These are phyloP conservation scores for Conistra vaccinii DNA, from an alignment of 2,888 invertebrate species.

Conservation along the genomic window DNA sequence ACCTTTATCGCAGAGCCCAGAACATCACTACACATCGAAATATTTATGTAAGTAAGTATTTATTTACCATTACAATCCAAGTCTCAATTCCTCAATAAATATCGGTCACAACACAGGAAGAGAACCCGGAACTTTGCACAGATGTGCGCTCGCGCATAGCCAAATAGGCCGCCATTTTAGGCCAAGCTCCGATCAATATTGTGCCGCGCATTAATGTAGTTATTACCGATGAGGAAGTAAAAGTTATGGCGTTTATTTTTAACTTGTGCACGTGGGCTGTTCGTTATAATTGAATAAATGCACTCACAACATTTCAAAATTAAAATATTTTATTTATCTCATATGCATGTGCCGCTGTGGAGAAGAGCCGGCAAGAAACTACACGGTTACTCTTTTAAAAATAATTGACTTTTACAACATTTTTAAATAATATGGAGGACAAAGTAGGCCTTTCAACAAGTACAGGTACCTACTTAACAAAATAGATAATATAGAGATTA, in stretches of 20 bases:
- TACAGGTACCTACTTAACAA: too few species aligned
- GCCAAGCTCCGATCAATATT: conserved; percentile 52
- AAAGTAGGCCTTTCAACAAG: too few species aligned
- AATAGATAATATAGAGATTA: too few species aligned
- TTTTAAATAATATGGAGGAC: too few species aligned
- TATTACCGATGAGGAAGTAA: conserved; percentile 52
- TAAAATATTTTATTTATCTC: too few species aligned
- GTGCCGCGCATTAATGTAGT: conserved; percentile 42
- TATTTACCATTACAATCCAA: conserved; percentile 9
- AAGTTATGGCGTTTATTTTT: conserved; percentile 29
- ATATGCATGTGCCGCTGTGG: too few species aligned
- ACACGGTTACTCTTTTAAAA: too few species aligned
- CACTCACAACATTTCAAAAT: too few species aligned
- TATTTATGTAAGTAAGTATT: conserved; percentile 9
- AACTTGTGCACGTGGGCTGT: conserved; percentile 19
- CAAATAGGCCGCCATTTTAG: conserved; percentile 61
- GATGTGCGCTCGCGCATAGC: conserved; percentile 58
- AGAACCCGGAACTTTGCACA: conserved; percentile 66
- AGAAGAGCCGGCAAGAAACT: too few species aligned
- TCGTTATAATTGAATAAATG: too few species aligned
- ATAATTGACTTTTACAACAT: too few species aligned
- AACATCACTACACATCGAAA: background rate
- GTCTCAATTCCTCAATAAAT: conserved; percentile 45
- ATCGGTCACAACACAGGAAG: conserved; percentile 61
- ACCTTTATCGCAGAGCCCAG: background rate